Percentiles rank a stretch among this genome's conserved stretches.
phyloP scores from a whole-genome alignment of 2,797 vertebrate genomes.

The Chelidonichthys spinosus region DNA sequence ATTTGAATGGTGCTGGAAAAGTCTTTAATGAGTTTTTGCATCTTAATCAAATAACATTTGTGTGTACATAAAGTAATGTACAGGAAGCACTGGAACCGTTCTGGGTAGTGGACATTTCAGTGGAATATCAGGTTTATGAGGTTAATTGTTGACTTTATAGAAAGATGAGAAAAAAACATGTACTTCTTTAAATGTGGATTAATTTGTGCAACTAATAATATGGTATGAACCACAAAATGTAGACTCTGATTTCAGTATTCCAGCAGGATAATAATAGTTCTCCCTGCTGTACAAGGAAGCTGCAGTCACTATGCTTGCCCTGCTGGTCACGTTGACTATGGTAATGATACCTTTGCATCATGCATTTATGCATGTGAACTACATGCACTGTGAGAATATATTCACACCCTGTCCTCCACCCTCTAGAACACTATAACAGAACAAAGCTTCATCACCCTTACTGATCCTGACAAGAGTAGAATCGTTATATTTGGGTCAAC shows the following conservation, averaged over 20 bases:
- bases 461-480: background rate
- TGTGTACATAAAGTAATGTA: no score
- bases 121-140: background rate
- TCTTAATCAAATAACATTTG: background rate
- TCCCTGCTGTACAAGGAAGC: background rate
- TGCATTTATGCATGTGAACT: conserved; percentile 18
- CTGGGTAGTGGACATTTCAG: background rate
- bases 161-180: no score
- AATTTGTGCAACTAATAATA: background rate
- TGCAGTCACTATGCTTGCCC: background rate
- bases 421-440: background rate
- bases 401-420: background rate
- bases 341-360: conserved; percentile 5
- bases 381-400: background rate
- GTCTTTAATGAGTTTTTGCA: background rate
- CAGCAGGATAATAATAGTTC: background rate
- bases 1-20: no score
- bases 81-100: background rate
- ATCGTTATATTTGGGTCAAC: background rate
- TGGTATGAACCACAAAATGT: background rate
- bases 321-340: conserved; percentile 11
- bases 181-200: no score
- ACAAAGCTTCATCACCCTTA: conserved; percentile 1
- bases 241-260: background rate
- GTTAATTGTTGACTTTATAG: background rate